These are phyloP conservation scores for Pseudomyrmex pallidus DNA, from an alignment of 1,140 invertebrate genomes.

Conservation along the genomic window DNA sequence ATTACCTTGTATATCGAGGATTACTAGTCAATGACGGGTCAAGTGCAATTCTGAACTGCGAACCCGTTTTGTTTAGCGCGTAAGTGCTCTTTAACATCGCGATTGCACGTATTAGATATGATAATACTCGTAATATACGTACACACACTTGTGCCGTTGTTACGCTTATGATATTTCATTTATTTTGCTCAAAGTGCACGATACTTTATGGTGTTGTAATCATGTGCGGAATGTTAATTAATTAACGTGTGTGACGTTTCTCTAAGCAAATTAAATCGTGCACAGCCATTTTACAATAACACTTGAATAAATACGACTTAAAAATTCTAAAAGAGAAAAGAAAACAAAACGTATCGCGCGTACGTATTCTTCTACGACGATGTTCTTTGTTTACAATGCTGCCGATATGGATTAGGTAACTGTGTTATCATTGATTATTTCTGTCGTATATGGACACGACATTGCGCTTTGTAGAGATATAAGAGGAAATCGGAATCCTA, in stretches of 20 bases:
- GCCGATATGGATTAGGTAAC: slow-evolving; percentile 51
- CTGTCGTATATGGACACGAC: not conserved
- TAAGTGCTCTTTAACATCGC: slow-evolving; percentile 73
- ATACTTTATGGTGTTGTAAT: slow-evolving; percentile 69
- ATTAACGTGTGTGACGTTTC: slow-evolving; percentile 68
- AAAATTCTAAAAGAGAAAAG: slow-evolving; percentile 19
- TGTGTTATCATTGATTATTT: slow-evolving; percentile 30
- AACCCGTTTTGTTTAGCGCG: slow-evolving; percentile 67
- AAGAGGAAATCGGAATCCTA: not conserved
- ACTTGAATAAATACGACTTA: slow-evolving; percentile 60
- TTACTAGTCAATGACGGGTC: slow-evolving; percentile 76
- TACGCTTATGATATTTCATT: slow-evolving; percentile 68
- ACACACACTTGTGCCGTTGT: slow-evolving; percentile 60
- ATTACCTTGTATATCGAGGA: slow-evolving; percentile 52
- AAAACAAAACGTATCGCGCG: not conserved
- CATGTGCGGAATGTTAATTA: slow-evolving; percentile 71
- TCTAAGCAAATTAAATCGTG: slow-evolving; percentile 65
- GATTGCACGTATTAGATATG: slow-evolving; percentile 68
- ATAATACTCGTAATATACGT: slow-evolving; percentile 54
- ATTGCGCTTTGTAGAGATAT: slow-evolving; percentile 14
- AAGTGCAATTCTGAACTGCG: slow-evolving; percentile 69
- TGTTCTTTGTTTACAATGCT: slow-evolving; percentile 59
- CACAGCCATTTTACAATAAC: slow-evolving; percentile 70
- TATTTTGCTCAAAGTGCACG: slow-evolving; percentile 74
- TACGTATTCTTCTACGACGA: slow-evolving; percentile 17